These are phyloP conservation scores for Tribolium freemani DNA, from an alignment of 2,888 invertebrate genomes.

Conservation along the genomic window DNA sequence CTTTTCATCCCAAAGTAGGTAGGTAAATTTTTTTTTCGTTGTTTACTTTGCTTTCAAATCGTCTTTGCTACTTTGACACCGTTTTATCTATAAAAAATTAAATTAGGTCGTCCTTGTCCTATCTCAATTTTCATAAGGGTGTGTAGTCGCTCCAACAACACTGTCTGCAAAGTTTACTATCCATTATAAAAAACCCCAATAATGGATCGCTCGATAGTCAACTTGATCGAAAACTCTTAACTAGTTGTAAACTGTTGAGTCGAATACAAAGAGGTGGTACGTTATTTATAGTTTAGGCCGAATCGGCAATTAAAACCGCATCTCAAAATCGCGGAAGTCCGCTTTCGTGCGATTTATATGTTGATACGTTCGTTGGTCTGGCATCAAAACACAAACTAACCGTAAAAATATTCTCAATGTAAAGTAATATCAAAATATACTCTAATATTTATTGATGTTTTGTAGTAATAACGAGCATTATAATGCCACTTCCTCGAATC, in stretches of 20 bases:
- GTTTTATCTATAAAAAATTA: background rate
- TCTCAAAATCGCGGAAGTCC: conserved; percentile 1
- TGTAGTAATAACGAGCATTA: background rate
- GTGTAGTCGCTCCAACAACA: background rate
- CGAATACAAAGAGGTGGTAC: background rate
- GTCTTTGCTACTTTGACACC: background rate
- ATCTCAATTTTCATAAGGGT: background rate
- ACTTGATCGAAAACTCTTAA: background rate
- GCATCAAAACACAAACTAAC: background rate
- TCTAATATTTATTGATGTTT: background rate
- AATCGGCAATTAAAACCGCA: background rate
- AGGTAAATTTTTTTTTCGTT: too few relatives aligned
- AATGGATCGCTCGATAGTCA: background rate
- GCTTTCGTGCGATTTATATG: background rate
- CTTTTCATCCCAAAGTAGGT: too few relatives aligned
- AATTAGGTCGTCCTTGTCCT: background rate
- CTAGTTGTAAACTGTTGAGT: background rate
- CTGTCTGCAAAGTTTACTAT: background rate
- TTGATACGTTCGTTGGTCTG: background rate
- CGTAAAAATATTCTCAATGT: background rate
- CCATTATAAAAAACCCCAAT: background rate
- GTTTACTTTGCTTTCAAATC: too few relatives aligned
- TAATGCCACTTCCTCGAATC: background rate
- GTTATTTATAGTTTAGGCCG: background rate
- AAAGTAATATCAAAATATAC: background rate